Evolutionary conservation across 2,113 vertebrate species (phyloP), one percentile per base, ranked within the genome.

Genomic region (Hippolais icterina): DNA sequence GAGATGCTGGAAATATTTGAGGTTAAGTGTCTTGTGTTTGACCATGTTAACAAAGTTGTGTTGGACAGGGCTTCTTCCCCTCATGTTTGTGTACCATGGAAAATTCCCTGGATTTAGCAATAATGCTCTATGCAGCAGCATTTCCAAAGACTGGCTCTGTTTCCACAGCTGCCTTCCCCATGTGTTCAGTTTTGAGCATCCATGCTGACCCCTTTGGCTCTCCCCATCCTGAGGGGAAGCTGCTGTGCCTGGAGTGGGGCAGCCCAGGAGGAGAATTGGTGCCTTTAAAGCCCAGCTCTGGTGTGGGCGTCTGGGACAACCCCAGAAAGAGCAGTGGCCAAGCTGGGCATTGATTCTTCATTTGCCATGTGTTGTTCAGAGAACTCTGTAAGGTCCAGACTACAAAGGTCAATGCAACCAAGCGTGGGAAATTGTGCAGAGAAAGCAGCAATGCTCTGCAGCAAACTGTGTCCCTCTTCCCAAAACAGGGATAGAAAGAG

Each of bases 131-230:
- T 50, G 66, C 41, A 46, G 66, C 49, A 71, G 31, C 4, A 0
- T 88, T 94, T 65, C 41, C 59, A 69, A 35, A 24, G 12, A 0
- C 46, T 29, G 29, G 49, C 41, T 12, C 22, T 47, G 52, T 13
- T 87, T 11, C 28, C n/a, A 7, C 1, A 2, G 5, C 17, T 3
- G 0, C 20, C 21, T 46, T 78, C 33, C 19, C 24, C 0, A 0
- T 13, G 42, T 6, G 8, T 28, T n/a, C 11, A 52, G 11, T 10
- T 49, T 28, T 28, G 54, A 63, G 59, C 75, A 22, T 35, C 1
- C 0, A 2, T 7, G 2, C 41, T 65, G 59, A 33, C 17, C 13
- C 0, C 0, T 23, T 24, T 9, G 31, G 7, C 44, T 46, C 39
- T 63, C 5, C 0, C 29, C 15, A 29, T 21, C n/a, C 44, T 41